These are phyloP conservation scores for Machimus atricapillus DNA, from an alignment of 2,888 invertebrate genomes.

Conservation along the genomic window DNA sequence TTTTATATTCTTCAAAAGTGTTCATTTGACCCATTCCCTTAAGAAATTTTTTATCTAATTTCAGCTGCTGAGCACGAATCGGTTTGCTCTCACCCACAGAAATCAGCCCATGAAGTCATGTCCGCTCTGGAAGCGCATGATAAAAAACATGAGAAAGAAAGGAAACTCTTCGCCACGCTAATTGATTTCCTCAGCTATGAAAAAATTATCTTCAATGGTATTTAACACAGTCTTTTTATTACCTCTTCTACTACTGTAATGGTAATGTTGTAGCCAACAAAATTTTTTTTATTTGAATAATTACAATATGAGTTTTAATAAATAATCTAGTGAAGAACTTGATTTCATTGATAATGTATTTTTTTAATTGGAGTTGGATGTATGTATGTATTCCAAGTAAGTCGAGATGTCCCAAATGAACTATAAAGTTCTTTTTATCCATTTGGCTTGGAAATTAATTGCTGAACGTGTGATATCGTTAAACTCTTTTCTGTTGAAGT, in stretches of 20 bases:
- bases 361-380: background rate
- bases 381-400: too few species aligned
- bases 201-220: constrained; percentile 93
- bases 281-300: background rate
- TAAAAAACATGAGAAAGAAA: constrained; percentile 72
- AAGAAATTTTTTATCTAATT: background rate
- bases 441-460: background rate
- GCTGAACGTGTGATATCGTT: background rate
- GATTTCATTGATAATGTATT: constrained; percentile 35
- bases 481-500: background rate
- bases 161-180: constrained; percentile 77
- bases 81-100: constrained; percentile 80
- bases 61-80: constrained; percentile 74
- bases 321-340: constrained; percentile 21
- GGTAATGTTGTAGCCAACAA: background rate
- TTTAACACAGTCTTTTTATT: constrained; percentile 50
- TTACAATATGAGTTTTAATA: constrained; percentile 27
- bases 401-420: too few species aligned
- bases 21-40: background rate
- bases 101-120: constrained; percentile 85
- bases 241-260: background rate
- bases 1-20: background rate
- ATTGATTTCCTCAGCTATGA: constrained; percentile 90
- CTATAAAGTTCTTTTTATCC: too few species aligned
- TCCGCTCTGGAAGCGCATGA: constrained; percentile 79